Percentiles rank a stretch among this genome's conserved stretches.
Evolutionary conservation across 2,888 invertebrate species (phyloP).

Genomic region (Bombylius major): DNA sequence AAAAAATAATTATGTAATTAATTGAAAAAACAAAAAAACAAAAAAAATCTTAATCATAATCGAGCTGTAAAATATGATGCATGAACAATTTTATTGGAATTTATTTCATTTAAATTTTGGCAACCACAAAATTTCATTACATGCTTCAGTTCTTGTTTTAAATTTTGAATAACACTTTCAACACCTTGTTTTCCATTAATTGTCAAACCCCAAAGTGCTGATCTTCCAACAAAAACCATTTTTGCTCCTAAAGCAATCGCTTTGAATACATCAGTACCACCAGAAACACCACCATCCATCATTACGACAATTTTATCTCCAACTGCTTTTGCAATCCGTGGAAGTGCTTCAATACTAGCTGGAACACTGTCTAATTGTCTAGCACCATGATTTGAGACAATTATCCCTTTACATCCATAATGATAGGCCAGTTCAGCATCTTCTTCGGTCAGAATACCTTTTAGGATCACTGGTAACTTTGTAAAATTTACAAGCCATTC

Average conservation of each 20-base stretch:
- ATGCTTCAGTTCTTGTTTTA: constrained; percentile 61
- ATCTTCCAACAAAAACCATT: constrained; percentile 80
- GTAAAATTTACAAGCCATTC: constrained; percentile 72
- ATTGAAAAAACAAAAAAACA: too few species aligned
- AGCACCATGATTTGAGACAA: constrained; percentile 92
- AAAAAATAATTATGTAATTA: too few species aligned
- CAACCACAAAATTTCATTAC: constrained; percentile 67
- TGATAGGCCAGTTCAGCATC: constrained; percentile 68
- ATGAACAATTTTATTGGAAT: constrained; percentile 54
- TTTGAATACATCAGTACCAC: constrained; percentile 81
- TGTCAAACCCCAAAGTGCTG: constrained; percentile 73
- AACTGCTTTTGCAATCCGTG: constrained; percentile 64
- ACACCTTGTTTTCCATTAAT: constrained; percentile 70
- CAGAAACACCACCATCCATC: constrained; percentile 73
- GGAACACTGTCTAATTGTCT: constrained; percentile 58
- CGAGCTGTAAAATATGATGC: constrained; percentile 41
- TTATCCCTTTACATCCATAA: constrained; percentile 62
- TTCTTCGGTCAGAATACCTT: constrained; percentile 75
- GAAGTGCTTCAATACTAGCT: constrained; percentile 71
- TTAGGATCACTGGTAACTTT: constrained; percentile 66
- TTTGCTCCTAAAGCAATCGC: constrained; percentile 82
- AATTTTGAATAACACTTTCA: constrained; percentile 52
- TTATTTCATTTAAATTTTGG: constrained; percentile 46
- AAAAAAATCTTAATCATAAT: background rate
- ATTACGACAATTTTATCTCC: constrained; percentile 62